Evolutionary conservation across 2,888 invertebrate genomes (phyloP).

Genomic region (Apamea epomidion): DNA sequence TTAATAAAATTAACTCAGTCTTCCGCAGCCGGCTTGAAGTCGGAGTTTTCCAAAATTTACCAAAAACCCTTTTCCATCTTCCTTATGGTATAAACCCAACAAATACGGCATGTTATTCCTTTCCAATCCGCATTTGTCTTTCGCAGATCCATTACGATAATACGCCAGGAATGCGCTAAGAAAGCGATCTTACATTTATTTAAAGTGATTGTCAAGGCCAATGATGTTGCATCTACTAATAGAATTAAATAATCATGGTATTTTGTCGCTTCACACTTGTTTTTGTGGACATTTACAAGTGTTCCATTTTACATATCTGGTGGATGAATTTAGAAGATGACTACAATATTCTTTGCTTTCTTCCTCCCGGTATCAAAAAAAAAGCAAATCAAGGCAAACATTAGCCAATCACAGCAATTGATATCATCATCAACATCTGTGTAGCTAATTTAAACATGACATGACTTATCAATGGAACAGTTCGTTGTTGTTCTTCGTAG

Average conservation of each 20-base stretch:
- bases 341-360: not conserved
- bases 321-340: not conserved
- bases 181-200: conserved; percentile 38
- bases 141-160: conserved; percentile 39
- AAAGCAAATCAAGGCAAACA: not conserved
- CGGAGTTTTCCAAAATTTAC: not conserved
- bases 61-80: not conserved
- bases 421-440: not conserved
- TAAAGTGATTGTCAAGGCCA: conserved; percentile 45
- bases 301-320: not conserved
- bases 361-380: not conserved
- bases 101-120: conserved; percentile 27
- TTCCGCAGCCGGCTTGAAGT: not conserved
- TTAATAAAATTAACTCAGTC: not conserved
- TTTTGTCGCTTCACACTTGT: conserved; percentile 12
- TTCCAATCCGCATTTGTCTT: conserved; percentile 31
- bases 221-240: conserved; percentile 36
- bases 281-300: conserved; percentile 20
- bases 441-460: not conserved
- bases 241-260: conserved; percentile 22
- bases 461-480: not conserved
- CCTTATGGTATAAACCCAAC: not conserved
- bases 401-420: not conserved
- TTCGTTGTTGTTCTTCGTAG: not conserved
- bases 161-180: conserved; percentile 30